Base-by-base conservation (phyloP, 1,140 invertebrate genomes). In the Spodoptera litura region DNA sequence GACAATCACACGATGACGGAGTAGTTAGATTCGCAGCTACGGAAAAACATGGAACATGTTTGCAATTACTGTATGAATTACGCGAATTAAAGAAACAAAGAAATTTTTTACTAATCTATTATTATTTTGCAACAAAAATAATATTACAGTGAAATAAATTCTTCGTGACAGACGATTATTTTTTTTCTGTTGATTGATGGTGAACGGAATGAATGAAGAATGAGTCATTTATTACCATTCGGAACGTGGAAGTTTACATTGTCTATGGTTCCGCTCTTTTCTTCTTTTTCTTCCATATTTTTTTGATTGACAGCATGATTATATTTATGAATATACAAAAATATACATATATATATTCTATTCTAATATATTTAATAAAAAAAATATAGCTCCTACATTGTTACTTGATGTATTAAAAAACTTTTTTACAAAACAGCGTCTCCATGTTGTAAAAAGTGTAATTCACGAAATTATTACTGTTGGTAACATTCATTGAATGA, bases 1-100 rank as follows among this genome's bases (percentile, higher is more conserved):
- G 83, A 81, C 87, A 79, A 89, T 89, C 86, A 90, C 91, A 87
- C 86, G 81, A 89, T 87, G 89, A 89, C 89, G 89, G 86, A 84
- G 82, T 88, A 82, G 81, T 87, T 85, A 87, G 66, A 83, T 83
- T 80, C 68, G 81, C 82, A 77, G 83, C 85, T 78, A 84, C 76
- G 82, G 82, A 81, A 70, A 74, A 76, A 88, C 81, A 86, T 85
- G 62, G 76, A 85, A 83, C 85, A 82, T 84, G 59, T n/a, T 82
- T 79, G 56, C 61, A 66, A 58, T 49, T 35, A 73, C 66, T 49
- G 25, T 73, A 58, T 79, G 51, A 55, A 52, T 61, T 58, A 66
- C 20, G 49, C 49, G 56, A 73, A 78, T 64, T 59, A 72, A 61
- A n/a, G 53, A 73, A 79, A 79, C 58, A 75, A 76, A 68, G 20